Evolutionary conservation across 2,113 vertebrate genomes (phyloP), one percentile per base, ranked within the genome.

Genomic region (Romanogobio albipinnatus): DNA sequence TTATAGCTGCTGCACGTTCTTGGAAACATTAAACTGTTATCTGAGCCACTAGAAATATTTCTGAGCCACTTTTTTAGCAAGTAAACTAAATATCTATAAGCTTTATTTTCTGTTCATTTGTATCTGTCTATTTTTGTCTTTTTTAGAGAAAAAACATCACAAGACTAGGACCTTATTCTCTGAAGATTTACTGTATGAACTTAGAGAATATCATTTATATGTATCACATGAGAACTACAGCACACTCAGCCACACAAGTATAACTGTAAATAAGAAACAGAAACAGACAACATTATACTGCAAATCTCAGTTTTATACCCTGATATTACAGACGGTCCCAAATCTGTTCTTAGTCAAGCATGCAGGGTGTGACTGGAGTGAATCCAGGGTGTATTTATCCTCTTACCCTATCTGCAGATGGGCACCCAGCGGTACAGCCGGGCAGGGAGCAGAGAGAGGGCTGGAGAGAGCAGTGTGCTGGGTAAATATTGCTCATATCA

Each of bases 361-460:
- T 82, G 66, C 26, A 56, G 49, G 15, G 26, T 33, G 53, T 64
- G 75, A 62, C 33, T 73, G 53, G 56, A 76, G 76, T n/a, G 36
- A 39, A 73, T 80, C 82, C 78, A 82, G 62, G 66, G 85, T 88
- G 85, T 86, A 89, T 68, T 84, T 77, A 88, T 92, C 88, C 91
- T 85, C 89, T 85, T 83, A 74, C 76, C 49, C 39, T 47, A 83
- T 33, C 61, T 68, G 47, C 62, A 85, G 75, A 82, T 85, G 79
- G 74, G 68, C 74, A 58, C 74, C 56, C 75, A 83, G 45, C 17
- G 15, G 62, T 68, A 75, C n/a, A 74, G 43, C 13, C 17, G 56
- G 33, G 45, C 33, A 36, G 47, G 51, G 26, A 26, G 14, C 59
- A 81, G 71, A 64, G 10, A 24, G 64, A 47, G 49, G 14, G 33